Conservation (phyloP, 1,140 invertebrate genomes). For the Parasteatoda tepidariorum region DNA sequence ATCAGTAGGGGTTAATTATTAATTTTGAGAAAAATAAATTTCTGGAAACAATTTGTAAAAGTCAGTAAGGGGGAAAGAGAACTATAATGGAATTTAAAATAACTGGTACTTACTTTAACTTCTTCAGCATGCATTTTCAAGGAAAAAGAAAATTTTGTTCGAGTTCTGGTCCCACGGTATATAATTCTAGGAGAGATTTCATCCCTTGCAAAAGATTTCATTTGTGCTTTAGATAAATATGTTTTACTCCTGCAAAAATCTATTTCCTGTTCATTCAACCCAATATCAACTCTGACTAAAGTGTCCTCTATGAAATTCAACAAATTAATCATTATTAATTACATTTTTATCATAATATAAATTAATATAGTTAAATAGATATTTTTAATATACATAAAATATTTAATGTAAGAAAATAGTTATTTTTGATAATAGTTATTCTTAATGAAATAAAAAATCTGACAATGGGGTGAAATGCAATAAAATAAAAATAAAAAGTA, state of each 20-base stretch:
- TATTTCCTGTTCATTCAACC: conserved; percentile 66
- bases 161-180: conserved; percentile 66
- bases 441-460: no score
- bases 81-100: not conserved
- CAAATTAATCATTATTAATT: no score
- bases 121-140: conserved; percentile 70
- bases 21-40: no score
- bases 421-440: no score
- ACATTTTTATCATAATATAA: no score
- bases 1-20: not conserved
- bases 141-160: conserved; percentile 69
- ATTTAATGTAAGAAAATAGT: no score
- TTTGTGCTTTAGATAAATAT: conserved; percentile 62
- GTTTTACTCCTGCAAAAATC: conserved; percentile 65
- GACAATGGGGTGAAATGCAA: no score
- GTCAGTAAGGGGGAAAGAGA: no score
- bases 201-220: conserved; percentile 61
- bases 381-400: no score
- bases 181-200: conserved; percentile 57
- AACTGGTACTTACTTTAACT: conserved; percentile 65
- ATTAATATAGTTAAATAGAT: no score
- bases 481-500: no score
- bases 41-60: no score
- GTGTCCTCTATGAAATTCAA: conserved; percentile 65
- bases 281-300: conserved; percentile 66